Evolutionary conservation across 2,797 vertebrate species (phyloP).

Genomic region (Thripadectes ignobilis): DNA sequence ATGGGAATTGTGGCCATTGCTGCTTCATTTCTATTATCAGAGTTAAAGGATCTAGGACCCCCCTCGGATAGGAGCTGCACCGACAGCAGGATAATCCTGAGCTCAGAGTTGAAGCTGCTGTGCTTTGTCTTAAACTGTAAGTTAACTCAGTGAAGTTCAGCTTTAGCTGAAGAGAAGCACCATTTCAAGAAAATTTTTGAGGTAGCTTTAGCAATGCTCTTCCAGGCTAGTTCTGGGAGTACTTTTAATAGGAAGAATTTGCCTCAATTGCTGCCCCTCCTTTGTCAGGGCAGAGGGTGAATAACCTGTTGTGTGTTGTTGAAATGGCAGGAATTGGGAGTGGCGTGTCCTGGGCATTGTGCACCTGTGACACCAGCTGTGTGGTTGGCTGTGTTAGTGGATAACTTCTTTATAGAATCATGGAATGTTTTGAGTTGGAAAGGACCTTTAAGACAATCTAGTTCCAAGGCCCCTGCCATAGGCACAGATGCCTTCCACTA

Average conservation of each 20-base stretch:
- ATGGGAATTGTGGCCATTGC: background rate
- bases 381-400: background rate
- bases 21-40: accelerated
- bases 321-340: background rate
- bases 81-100: background rate
- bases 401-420: background rate
- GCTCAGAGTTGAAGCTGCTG: background rate
- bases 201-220: background rate
- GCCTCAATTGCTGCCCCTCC: background rate
- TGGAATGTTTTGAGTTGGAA: background rate
- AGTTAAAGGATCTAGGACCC: background rate
- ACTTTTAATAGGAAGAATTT: background rate
- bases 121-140: background rate
- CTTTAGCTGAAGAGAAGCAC: background rate
- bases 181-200: background rate
- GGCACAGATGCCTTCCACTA: background rate
- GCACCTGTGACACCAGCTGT: background rate
- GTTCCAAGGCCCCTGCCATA: background rate
- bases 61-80: background rate
- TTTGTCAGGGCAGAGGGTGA: background rate
- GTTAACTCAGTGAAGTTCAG: background rate
- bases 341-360: background rate
- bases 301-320: background rate
- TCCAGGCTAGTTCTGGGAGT: background rate
- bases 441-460: background rate